phyloP scores from a whole-genome alignment of 1,140 invertebrate genomes.

The Heliothis subflexa region DNA sequence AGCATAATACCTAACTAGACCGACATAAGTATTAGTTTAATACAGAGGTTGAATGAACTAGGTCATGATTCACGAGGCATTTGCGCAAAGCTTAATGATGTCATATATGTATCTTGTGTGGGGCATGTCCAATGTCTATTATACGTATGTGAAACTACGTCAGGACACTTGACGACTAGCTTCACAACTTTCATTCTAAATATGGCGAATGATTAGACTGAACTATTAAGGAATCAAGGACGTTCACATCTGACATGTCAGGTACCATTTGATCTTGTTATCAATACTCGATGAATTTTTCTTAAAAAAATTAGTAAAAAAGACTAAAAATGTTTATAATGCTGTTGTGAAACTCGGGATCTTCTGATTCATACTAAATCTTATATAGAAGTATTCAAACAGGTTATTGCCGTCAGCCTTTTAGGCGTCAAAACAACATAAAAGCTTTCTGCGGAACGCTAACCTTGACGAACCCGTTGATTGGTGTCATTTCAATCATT shows the following conservation, averaged over 20 bases:
- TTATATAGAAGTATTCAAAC: slow-evolving; percentile 3
- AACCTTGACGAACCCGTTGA: slow-evolving; percentile 41
- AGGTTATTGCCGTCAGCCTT: slow-evolving; percentile 27
- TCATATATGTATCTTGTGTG: slow-evolving; percentile 12
- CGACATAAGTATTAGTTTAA: slow-evolving; percentile 11
- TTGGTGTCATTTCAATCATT: slow-evolving; percentile 42
- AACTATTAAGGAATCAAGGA: too few species aligned
- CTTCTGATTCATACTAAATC: not conserved
- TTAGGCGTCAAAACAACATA: slow-evolving; percentile 35
- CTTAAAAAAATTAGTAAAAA: too few species aligned
- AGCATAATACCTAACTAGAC: not conserved
- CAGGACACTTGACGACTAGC: not conserved
- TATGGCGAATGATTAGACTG: too few species aligned
- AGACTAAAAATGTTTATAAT: too few species aligned
- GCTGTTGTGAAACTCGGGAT: too few species aligned
- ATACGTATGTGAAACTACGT: slow-evolving; percentile 4
- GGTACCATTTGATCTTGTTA: too few species aligned
- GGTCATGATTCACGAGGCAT: slow-evolving; percentile 36
- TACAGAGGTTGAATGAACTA: slow-evolving; percentile 32
- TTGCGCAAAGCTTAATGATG: slow-evolving; percentile 23
- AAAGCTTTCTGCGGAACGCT: slow-evolving; percentile 1
- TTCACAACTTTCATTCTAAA: not conserved
- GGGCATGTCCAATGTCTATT: not conserved
- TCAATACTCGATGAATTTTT: too few species aligned
- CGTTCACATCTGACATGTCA: too few species aligned